Evolutionary conservation across 2,797 vertebrate species (phyloP), one percentile per base, ranked within the genome.

Genomic region (Peromyscus aztecus): DNA sequence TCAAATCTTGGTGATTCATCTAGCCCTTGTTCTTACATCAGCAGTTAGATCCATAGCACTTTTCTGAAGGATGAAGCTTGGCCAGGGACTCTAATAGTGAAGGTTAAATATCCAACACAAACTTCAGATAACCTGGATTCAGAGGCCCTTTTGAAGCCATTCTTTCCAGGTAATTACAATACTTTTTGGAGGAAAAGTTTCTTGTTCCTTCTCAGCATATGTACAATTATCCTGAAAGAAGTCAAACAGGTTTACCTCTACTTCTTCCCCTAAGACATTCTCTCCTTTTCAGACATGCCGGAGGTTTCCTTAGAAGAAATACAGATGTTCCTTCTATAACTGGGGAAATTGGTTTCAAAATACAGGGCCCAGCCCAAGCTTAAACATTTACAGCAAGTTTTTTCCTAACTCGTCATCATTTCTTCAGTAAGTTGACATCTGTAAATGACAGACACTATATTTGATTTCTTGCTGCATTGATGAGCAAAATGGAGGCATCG

Each of bases 341-440:
- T 95, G 94, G 59, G 89, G 73, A 90, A 34, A 91, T 92, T 94
- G 80, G 84, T 3, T 76, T 95, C 84, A 94, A 92, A 93, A 85
- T 92, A 81, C 34, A 77, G 37, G 73, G 40, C 46, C 3, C 29
- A 89, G n/a, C 80, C 13, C 92, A 52, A 82, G 89, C 19, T 76
- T 94, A 95, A 80, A 69, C 65, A 94, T 85, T 93, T 93, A 82
- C 17, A 83, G 90, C 94, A 96, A 78, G 75, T 96, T 93, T 92
- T 63, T 96, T 88, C 83, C 40, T 78, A 69, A 89, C 63, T 69
- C 94, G 82, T 69, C 81, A 82, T 90, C 85, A 93, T 78, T 96
- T 88, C 91, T 76, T 96, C 80, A 96, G 86, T 96, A 71, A 88
- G 52, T 84, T 94, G 92, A 93, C 82, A 95, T 52, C 73, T 96